Conservation (phyloP, 2,888 invertebrate species). For the Sinohyriopsis cumingii region DNA sequence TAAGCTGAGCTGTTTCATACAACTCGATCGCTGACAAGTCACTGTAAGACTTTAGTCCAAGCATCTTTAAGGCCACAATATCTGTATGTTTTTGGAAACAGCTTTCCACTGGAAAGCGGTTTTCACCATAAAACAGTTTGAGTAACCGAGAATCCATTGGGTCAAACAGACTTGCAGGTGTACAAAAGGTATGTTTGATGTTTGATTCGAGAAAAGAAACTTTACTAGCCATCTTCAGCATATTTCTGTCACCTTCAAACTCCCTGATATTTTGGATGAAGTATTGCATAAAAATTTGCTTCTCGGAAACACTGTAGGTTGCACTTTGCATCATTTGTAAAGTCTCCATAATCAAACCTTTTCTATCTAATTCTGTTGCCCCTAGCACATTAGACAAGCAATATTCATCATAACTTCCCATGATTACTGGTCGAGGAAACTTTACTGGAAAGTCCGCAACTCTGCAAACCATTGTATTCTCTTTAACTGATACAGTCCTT, state of each 20-base stretch:
- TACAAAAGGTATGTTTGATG: conserved; percentile 1
- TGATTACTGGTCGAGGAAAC: conserved; percentile 4
- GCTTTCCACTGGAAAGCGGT: conserved; percentile 9
- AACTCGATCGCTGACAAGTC: conserved; percentile 6
- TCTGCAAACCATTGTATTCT: not conserved
- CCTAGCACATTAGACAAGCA: no score
- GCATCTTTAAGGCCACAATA: conserved; percentile 1
- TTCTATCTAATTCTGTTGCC: not conserved
- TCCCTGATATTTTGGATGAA: conserved; percentile 6
- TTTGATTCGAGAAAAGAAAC: conserved; percentile 9
- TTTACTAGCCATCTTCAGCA: conserved; percentile 7
- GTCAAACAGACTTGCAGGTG: conserved; percentile 13
- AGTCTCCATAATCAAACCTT: conserved; percentile 7
- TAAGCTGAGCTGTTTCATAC: conserved; percentile 5
- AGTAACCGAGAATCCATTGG: conserved; percentile 4
- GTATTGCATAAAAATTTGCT: conserved; percentile 11
- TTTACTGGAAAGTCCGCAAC: conserved; percentile 2
- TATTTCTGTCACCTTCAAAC: not conserved
- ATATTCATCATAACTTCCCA: no score
- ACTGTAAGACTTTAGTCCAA: conserved; percentile 11
- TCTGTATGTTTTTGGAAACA: not conserved
- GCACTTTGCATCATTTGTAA: not conserved
- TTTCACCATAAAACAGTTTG: conserved; percentile 6
- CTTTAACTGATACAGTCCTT: no score
- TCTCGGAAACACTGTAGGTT: not conserved